Conservation (phyloP, 2,797 vertebrate species). For the Bovichtus variegatus region DNA sequence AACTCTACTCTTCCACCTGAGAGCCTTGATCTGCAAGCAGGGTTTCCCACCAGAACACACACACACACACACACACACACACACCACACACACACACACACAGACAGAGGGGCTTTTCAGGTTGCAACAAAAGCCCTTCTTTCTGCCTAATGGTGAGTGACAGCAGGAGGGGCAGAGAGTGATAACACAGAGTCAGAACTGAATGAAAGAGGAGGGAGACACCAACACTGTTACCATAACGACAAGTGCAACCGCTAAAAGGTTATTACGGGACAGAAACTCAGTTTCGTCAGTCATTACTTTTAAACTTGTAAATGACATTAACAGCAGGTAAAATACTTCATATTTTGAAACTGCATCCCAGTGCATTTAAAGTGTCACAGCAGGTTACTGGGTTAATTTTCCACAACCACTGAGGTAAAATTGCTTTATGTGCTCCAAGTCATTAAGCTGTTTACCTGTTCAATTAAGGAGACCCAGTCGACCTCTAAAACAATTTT, state of each 20-base stretch:
- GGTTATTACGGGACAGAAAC: constrained; percentile 49
- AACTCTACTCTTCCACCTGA: constrained; percentile 67
- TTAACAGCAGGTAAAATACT: constrained; percentile 22
- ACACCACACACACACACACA: constrained; percentile 21
- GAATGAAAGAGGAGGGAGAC: constrained; percentile 34
- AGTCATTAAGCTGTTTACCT: constrained; percentile 63
- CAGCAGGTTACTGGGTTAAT: constrained; percentile 61
- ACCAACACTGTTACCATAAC: constrained; percentile 25
- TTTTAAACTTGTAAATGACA: constrained; percentile 38
- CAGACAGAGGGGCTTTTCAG: constrained; percentile 61
- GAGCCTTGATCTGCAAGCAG: constrained; percentile 59
- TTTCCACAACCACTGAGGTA: constrained; percentile 38
- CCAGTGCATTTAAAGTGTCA: constrained; percentile 27
- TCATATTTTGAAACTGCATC: constrained; percentile 23
- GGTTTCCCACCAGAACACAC: constrained; percentile 61
- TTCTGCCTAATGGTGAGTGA: constrained; percentile 55
- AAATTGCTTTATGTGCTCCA: constrained; percentile 35
- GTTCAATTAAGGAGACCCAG: constrained; percentile 48
- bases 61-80: neutral
- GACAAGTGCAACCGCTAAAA: constrained; percentile 34
- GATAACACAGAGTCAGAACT: constrained; percentile 51
- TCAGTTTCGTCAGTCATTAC: constrained; percentile 7
- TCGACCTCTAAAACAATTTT: constrained; percentile 41
- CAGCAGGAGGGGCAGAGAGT: constrained; percentile 40
- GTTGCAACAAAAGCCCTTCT: constrained; percentile 67